Percentiles rank a stretch among this genome's conserved stretches.
Conservation (phyloP, 2,797 vertebrate species). For the Neopelma chrysocephalum region DNA sequence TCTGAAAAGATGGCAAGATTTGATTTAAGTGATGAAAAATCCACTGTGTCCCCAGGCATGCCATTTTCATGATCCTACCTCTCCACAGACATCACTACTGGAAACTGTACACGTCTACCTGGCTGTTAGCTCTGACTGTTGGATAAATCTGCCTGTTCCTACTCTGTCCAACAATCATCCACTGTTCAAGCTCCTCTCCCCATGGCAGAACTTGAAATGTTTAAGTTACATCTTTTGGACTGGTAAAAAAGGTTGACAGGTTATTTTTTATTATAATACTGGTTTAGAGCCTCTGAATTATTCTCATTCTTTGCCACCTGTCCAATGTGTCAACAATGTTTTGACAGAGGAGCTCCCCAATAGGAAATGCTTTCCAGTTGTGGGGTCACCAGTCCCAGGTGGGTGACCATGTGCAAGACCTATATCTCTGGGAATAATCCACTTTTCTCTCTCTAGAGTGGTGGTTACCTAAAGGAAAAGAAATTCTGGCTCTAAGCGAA, state of each 20-base stretch:
- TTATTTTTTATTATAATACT: background rate
- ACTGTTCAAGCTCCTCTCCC: background rate
- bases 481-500: background rate
- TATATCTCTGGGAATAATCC: background rate
- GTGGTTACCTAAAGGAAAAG: background rate
- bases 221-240: background rate
- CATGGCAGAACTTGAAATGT: background rate
- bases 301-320: background rate
- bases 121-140: background rate
- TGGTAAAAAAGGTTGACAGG: background rate
- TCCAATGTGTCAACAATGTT: background rate
- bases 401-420: background rate
- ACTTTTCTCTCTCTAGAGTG: background rate
- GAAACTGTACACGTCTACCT: background rate
- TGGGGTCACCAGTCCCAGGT: background rate
- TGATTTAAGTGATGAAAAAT: background rate
- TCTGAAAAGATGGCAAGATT: background rate
- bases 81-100: background rate
- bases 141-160: background rate
- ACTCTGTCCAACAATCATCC: background rate
- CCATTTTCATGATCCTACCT: background rate
- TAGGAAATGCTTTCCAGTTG: background rate
- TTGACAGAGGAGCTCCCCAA: background rate
- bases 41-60: background rate
- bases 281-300: background rate